phyloP scores from a whole-genome alignment of 2,113 vertebrate genomes.

The Protobothrops mucrosquamatus region DNA sequence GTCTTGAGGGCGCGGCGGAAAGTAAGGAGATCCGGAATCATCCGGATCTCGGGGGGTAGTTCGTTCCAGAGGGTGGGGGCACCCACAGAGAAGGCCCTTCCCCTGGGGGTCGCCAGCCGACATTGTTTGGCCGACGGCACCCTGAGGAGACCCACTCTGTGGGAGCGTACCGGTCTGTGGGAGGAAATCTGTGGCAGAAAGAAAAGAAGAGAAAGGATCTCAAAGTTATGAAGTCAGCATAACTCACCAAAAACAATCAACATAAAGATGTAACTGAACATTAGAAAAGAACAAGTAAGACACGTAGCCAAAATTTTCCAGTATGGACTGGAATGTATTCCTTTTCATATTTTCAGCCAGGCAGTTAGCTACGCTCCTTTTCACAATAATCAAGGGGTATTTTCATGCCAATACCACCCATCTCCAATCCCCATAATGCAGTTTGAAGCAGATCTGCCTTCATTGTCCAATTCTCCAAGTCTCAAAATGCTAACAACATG shows the following conservation, averaged over 20 bases:
- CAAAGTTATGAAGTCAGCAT: background rate
- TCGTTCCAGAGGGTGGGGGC: no score
- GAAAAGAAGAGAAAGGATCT: background rate
- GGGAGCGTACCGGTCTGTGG: no score
- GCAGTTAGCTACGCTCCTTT: background rate
- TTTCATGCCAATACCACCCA: background rate
- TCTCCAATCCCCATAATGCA: background rate
- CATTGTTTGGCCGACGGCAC: no score
- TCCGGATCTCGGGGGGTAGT: no score
- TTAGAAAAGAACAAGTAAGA: background rate
- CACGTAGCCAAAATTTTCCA: background rate
- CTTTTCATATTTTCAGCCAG: background rate
- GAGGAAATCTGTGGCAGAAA: no score
- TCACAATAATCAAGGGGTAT: background rate
- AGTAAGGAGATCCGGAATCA: no score
- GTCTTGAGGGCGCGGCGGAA: no score
- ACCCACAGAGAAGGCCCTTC: no score
- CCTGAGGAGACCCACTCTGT: no score
- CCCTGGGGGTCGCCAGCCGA: no score
- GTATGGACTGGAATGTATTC: background rate
- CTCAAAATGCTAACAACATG: background rate
- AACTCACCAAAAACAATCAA: background rate
- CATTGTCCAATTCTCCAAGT: background rate
- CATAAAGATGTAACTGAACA: background rate
- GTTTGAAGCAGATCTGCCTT: background rate